These are phyloP conservation scores for Anolis sagrei DNA, from an alignment of 2,113 vertebrate species.

Conservation along the genomic window DNA sequence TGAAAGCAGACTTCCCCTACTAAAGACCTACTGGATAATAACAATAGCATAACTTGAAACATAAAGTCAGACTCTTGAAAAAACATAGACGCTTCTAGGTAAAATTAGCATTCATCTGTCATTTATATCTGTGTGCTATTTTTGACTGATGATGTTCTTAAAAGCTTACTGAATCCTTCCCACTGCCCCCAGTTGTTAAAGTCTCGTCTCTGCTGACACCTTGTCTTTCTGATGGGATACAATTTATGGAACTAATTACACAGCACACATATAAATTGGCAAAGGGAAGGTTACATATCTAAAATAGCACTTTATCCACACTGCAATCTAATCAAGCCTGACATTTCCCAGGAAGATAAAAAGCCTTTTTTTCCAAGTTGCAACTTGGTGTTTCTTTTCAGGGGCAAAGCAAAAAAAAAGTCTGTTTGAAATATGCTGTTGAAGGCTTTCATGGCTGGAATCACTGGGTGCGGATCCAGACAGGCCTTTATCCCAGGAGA, in stretches of 20 bases:
- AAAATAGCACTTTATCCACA: constrained; percentile 47
- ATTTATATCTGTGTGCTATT: constrained; percentile 25
- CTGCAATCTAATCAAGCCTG: constrained; percentile 60
- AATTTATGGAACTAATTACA: constrained; percentile 59
- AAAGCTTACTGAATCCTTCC: constrained; percentile 53
- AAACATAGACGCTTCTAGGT: constrained; percentile 2
- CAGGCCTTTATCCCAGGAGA: too few relatives aligned
- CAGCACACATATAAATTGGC: constrained; percentile 61
- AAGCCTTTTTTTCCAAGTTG: constrained; percentile 50
- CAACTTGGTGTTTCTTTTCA: constrained; percentile 25
- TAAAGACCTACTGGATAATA: constrained; percentile 29
- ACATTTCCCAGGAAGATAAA: constrained; percentile 44
- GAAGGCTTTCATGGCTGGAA: too few relatives aligned
- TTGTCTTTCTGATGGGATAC: constrained; percentile 64
- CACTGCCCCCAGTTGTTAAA: constrained; percentile 54
- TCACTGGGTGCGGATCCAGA: too few relatives aligned
- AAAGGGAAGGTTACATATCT: constrained; percentile 47
- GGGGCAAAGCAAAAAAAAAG: background rate
- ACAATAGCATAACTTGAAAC: constrained; percentile 49
- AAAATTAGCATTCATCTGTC: constrained; percentile 35
- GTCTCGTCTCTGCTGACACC: constrained; percentile 37
- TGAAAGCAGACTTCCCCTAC: background rate
- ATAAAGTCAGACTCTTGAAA: background rate
- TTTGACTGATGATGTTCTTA: constrained; percentile 52
- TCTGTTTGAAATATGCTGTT: too few relatives aligned